A percentile compares a stretch with the other conserved stretches of the same genome.
These are phyloP conservation scores for Aptenodytes forsteri DNA, from an alignment of 2,113 vertebrate species.

Conservation along the genomic window DNA sequence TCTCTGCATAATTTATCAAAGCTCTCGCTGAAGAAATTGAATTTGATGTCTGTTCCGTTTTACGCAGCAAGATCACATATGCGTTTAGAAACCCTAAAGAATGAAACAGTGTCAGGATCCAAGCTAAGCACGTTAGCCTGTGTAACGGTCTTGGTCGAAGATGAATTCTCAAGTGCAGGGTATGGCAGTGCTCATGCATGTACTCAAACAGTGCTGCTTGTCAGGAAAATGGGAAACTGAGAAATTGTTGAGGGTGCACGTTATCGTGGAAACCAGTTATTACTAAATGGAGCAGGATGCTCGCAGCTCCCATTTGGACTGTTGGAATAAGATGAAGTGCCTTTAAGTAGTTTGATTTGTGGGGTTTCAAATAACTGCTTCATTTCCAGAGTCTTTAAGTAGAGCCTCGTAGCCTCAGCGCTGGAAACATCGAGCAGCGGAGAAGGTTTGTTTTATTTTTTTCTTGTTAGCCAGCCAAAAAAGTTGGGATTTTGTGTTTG, in stretches of 20 bases:
- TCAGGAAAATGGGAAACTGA: not conserved
- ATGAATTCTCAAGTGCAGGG: not conserved
- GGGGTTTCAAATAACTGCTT: not conserved
- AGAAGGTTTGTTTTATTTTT: not conserved
- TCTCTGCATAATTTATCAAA: conserved; percentile 32
- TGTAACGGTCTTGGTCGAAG: not conserved
- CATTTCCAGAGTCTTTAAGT: not conserved
- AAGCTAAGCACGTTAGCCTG: not conserved
- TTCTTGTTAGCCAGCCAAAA: not conserved
- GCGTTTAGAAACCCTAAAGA: not conserved
- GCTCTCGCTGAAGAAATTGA: not conserved
- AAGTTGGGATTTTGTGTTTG: not conserved
- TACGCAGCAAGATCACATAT: not conserved
- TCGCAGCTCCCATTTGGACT: not conserved
- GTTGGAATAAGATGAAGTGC: not conserved
- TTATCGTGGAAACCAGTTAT: fast-evolving
- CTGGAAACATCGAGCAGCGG: not conserved
- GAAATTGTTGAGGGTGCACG: not conserved
- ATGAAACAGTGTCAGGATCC: not conserved
- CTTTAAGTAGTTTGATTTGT: not conserved
- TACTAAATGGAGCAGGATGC: not conserved
- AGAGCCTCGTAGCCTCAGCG: not conserved
- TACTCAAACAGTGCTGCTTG: not conserved
- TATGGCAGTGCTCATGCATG: not conserved
- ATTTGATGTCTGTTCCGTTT: not conserved